A percentile compares a stretch with the other conserved stretches of the same genome.
Evolutionary conservation across 2,797 vertebrate species (phyloP).

Genomic region (Takifugu ocellatus): DNA sequence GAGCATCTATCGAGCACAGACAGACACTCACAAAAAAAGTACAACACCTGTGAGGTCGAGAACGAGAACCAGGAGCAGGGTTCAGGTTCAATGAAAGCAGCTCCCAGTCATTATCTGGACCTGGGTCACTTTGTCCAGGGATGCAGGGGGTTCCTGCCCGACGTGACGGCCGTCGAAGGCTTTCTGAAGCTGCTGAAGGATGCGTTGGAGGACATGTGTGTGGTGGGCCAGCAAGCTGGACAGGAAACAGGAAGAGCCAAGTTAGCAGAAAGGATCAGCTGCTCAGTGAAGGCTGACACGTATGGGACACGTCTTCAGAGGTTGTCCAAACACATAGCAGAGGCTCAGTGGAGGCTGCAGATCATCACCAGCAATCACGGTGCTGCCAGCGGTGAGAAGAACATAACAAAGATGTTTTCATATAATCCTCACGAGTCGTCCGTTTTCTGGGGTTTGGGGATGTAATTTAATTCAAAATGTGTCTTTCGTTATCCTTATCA

Average conservation of each 20-base stretch:
- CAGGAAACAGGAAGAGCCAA: constrained; percentile 67
- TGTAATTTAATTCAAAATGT: background rate
- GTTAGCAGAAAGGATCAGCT: constrained; percentile 74
- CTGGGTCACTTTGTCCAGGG: constrained; percentile 79
- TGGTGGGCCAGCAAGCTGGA: constrained; percentile 77
- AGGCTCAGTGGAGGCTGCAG: constrained; percentile 94
- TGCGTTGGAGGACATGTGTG: constrained; percentile 82
- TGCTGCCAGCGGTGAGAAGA: constrained; percentile 52
- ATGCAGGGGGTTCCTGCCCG: constrained; percentile 84
- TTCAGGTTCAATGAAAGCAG: constrained; percentile 9
- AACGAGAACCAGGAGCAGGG: constrained; percentile 24
- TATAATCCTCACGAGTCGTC: background rate
- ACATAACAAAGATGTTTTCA: background rate
- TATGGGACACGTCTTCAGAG: constrained; percentile 80
- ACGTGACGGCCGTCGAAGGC: constrained; percentile 79
- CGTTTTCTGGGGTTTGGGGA: background rate
- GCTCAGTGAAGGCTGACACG: constrained; percentile 75
- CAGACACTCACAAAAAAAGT: constrained; percentile 46
- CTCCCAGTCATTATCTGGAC: constrained; percentile 68
- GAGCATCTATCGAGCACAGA: constrained; percentile 39
- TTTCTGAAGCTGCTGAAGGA: constrained; percentile 87
- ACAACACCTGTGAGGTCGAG: constrained; percentile 45
- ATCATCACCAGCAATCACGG: constrained; percentile 86
- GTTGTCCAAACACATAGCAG: constrained; percentile 88
- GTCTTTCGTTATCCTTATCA: constrained; percentile 8